Conservation (phyloP, 1,140 invertebrate species). For the Dinoponera quadriceps region DNA sequence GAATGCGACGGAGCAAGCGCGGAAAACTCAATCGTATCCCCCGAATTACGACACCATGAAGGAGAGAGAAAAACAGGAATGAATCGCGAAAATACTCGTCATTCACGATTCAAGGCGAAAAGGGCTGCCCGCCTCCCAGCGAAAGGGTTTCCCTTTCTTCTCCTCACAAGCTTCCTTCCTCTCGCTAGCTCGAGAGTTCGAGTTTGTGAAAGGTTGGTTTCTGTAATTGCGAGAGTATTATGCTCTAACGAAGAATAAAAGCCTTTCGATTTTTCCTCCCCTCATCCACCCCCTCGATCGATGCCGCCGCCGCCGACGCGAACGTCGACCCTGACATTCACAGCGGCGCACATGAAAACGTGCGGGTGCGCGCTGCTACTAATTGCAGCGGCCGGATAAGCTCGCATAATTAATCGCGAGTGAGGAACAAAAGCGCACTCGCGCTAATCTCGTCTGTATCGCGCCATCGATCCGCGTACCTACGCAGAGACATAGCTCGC, state of each 20-base stretch:
- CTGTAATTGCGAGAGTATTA: constrained; percentile 70
- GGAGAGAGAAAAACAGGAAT: background rate
- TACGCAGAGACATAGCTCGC: background rate
- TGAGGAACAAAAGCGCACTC: constrained; percentile 67
- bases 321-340: constrained; percentile 75
- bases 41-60: background rate
- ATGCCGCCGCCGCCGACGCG: background rate
- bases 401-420: constrained; percentile 71
- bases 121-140: background rate
- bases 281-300: constrained; percentile 11
- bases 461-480: constrained; percentile 52
- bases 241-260: constrained; percentile 72
- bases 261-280: constrained; percentile 61
- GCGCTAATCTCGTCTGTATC: constrained; percentile 1
- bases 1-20: background rate
- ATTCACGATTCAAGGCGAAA: background rate
- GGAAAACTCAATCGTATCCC: background rate
- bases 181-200: constrained; percentile 21
- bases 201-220: constrained; percentile 71
- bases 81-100: background rate
- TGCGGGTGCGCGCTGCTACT: constrained; percentile 63
- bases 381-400: constrained; percentile 71
- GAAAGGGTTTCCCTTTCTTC: constrained; percentile 37
- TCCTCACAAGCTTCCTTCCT: background rate
- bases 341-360: constrained; percentile 52